A percentile compares a stretch with the other conserved stretches of the same genome.
phyloP scores from a whole-genome alignment of 2,113 vertebrate genomes.

The Verasper variegatus region DNA sequence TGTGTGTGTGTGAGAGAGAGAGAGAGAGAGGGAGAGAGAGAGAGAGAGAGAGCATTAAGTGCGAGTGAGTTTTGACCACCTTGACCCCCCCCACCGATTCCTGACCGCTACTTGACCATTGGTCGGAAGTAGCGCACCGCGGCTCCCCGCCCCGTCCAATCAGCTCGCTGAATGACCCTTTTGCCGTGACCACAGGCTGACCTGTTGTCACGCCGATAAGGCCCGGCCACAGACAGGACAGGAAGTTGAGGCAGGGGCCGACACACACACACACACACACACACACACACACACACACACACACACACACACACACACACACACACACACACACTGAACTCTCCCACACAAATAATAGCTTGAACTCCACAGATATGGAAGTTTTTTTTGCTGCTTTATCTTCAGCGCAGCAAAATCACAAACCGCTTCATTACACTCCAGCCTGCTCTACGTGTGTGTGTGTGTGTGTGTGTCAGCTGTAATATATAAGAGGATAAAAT shows the following conservation, averaged over 20 bases:
- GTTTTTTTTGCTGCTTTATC: constrained; percentile 27
- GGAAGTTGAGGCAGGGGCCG: constrained; percentile 73
- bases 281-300: constrained; percentile 25
- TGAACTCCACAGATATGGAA: constrained; percentile 20
- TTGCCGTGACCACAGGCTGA: constrained; percentile 68
- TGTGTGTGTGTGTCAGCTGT: background rate
- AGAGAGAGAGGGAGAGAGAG: too few species aligned
- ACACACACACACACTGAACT: constrained; percentile 19
- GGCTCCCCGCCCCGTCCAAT: constrained; percentile 47
- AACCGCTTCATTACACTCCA: background rate
- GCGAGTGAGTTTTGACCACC: background rate
- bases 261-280: constrained; percentile 26
- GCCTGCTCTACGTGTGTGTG: background rate
- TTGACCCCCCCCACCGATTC: background rate
- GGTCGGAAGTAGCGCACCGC: constrained; percentile 31
- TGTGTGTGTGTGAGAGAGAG: background rate
- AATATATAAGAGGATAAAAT: too few species aligned
- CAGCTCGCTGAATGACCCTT: constrained; percentile 32
- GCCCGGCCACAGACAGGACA: constrained; percentile 71
- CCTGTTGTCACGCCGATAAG: constrained; percentile 72
- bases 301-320: constrained; percentile 42
- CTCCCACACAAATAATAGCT: constrained; percentile 56
- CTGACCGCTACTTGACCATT: constrained; percentile 68
- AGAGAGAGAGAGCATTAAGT: too few species aligned
- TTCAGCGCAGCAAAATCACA: constrained; percentile 13